Base-by-base conservation (phyloP, 2,888 invertebrate genomes). In the Polydrusus pterygomalis region DNA sequence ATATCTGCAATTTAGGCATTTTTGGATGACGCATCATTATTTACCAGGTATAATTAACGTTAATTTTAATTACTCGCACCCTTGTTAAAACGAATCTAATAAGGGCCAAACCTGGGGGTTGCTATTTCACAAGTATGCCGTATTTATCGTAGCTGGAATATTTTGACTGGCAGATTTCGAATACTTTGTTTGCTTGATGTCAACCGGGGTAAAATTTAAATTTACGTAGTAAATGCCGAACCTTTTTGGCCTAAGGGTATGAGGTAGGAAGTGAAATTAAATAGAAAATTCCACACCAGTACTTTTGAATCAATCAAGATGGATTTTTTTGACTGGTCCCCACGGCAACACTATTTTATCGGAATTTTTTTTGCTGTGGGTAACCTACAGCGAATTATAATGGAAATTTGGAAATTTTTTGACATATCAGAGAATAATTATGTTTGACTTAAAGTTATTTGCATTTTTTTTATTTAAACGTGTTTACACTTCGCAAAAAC, bases 161-260 rank as follows among this genome's bases (percentile, higher is more conserved):
- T 20, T 51, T 54, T 30, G 51, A 51, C 51, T 51, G 54, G n/a
- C 54, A 54, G 30, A 2, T 17, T 30, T n/a, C 13, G 30, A 54
- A 54, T 25, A 54, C 30, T 54, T 54, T 54, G 25, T 25, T 54
- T 54, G 25, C 30, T 54, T 54, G 2, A n/a, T 25, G 54, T 54
- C 54, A 30, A 25, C n/a, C 54, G n/a, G 25, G 13, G 25, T 54
- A 54, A 11, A 54, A n/a, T 54, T 54, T 30, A n/a, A 54, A 20
- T 6, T 9, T n/a, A 30, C 25, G 13, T 30, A 30, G 25, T 54
- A 25, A 54, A 54, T 34, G 10, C 34, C 34, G 8, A 34, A 7
- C 34, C 34, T 7, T 34, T 34, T 7, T 7, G 30, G 30, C 43
- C 13, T 45, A n/a, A 45, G n/a, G 45, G 45, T 45, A 13, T 45